Conservation (phyloP, 2,888 invertebrate genomes). For the Chrysolina americana region DNA sequence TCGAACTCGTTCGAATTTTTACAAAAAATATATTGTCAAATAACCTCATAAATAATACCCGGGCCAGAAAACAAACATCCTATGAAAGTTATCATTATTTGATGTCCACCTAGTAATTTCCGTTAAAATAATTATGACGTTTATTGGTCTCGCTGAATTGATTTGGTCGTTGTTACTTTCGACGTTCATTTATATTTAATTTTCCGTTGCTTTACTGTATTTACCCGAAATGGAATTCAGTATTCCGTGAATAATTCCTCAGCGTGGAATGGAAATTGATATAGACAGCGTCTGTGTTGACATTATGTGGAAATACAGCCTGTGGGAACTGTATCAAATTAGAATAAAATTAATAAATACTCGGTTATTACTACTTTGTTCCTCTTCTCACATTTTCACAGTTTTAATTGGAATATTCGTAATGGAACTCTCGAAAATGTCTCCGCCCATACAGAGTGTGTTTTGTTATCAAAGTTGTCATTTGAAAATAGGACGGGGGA, state of each 20-base stretch:
- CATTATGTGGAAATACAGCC: conserved; percentile 25
- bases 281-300: background rate
- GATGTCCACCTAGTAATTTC: background rate
- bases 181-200: conserved; percentile 9
- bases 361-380: background rate
- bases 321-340: conserved; percentile 37
- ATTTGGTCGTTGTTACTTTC: background rate
- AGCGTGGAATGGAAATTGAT: conserved; percentile 21
- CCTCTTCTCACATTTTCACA: conserved; percentile 8
- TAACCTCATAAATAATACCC: background rate
- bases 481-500: background rate
- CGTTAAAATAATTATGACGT: background rate
- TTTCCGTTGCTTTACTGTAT: conserved; percentile 17
- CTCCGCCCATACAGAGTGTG: background rate
- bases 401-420: background rate
- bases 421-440: background rate
- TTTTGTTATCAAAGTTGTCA: background rate
- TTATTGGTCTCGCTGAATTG: background rate
- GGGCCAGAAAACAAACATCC: background rate
- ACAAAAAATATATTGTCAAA: no score
- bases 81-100: background rate
- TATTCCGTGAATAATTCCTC: conserved; percentile 18
- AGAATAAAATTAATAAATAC: conserved; percentile 31
- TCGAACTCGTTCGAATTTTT: no score
- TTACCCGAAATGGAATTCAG: conserved; percentile 19